Evolutionary conservation across 2,113 vertebrate species (phyloP).

Genomic region (Myrmecophaga tridactyla): DNA sequence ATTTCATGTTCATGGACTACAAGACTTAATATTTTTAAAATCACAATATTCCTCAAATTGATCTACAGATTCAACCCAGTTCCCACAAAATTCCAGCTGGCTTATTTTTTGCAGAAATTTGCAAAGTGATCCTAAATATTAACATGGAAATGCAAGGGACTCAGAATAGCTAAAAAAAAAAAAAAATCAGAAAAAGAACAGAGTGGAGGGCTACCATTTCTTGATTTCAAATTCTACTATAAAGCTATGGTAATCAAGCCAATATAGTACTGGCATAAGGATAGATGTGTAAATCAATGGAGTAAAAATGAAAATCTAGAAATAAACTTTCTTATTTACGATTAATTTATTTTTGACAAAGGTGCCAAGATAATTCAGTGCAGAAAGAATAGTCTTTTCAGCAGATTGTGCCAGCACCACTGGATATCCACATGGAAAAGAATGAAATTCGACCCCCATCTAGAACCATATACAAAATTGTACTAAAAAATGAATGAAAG

Average conservation of each 20-base stretch:
- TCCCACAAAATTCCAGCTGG: neutral
- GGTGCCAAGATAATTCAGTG: too few relatives aligned
- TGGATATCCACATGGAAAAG: too few relatives aligned
- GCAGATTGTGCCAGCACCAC: too few relatives aligned
- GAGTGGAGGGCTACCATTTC: neutral
- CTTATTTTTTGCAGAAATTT: neutral
- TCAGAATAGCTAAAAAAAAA: neutral
- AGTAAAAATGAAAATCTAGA: neutral
- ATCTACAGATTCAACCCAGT: neutral
- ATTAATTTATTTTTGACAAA: too few relatives aligned
- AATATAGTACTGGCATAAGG: too few relatives aligned
- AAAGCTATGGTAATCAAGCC: too few relatives aligned
- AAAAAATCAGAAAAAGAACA: neutral
- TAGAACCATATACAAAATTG: neutral
- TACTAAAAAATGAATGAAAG: neutral
- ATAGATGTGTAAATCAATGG: too few relatives aligned
- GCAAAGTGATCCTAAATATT: neutral
- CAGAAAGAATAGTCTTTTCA: too few relatives aligned
- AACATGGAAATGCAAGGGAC: neutral
- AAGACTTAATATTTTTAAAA: neutral
- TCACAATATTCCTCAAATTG: neutral
- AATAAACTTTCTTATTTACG: neutral
- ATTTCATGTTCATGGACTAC: neutral
- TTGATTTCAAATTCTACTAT: neutral
- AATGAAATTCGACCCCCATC: too few relatives aligned